Conservation (phyloP, 1,140 invertebrate species). For the Drosophila tristis region DNA sequence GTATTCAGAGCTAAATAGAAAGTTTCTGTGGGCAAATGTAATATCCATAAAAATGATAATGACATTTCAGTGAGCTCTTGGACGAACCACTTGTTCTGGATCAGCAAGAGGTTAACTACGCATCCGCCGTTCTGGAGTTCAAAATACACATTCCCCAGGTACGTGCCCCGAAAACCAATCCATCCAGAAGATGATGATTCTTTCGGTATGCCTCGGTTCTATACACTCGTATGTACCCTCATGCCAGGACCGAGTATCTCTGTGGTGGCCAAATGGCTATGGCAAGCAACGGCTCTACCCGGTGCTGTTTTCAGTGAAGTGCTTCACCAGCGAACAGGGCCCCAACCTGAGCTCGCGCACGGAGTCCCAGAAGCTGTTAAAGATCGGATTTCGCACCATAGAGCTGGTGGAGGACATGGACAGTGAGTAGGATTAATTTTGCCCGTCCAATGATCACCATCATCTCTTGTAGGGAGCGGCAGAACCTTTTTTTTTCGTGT, state of each 20-base stretch:
- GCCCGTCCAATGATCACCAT: neutral
- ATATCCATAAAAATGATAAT: neutral
- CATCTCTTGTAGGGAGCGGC: conserved; percentile 85
- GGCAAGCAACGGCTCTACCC: conserved; percentile 92
- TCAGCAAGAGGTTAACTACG: conserved; percentile 29
- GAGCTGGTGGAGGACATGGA: conserved; percentile 90
- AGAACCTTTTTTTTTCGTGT: conserved; percentile 93
- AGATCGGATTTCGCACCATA: conserved; percentile 94
- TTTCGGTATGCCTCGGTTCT: too few relatives aligned
- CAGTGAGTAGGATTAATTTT: conserved; percentile 66
- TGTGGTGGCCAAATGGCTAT: conserved; percentile 98
- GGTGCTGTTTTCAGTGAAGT: conserved; percentile 85
- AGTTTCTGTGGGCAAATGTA: neutral
- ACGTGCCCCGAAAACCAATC: neutral
- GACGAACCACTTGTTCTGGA: conserved; percentile 42
- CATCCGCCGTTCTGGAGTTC: conserved; percentile 50
- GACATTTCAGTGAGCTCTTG: conserved; percentile 51
- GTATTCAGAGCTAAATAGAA: conserved; percentile 26
- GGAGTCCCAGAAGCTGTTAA: conserved; percentile 83
- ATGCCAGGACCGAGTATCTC: conserved; percentile 69
- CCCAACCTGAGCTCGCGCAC: conserved; percentile 45
- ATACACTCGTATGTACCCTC: neutral
- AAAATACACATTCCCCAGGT: conserved; percentile 67
- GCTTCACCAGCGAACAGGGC: conserved; percentile 22
- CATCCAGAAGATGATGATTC: neutral